Evolutionary conservation across 2,797 vertebrate species (phyloP), one percentile per base, ranked within the genome.

Genomic region (Sebastolobus altivelis): DNA sequence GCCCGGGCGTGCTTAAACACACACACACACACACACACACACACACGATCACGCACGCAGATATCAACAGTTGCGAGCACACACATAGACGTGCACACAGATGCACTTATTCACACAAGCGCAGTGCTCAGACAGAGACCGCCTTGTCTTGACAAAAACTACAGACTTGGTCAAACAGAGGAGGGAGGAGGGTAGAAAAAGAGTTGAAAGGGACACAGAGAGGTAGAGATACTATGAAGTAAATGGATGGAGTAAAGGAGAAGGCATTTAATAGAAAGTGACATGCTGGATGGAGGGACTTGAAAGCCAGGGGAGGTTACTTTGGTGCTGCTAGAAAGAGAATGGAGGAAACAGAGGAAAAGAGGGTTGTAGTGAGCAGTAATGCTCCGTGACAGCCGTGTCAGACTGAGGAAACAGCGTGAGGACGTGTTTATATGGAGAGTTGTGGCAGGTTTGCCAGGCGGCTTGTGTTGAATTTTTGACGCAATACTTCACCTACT

Each of bases 81-180:
- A 89, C 65, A 65, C 49, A 52, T 52, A 52, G 49, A 52, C 81
- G 14, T 74, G 70, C 90, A 85, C 88, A 86, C 82, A 83, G 71
- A 90, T 84, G 77, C 84, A 77, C 77, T 79, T 83, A 91, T 91
- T 91, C 92, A 91, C 91, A 91, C 89, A 92, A 90, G 88, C 65
- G 70, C 67, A 67, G 86, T 8, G 81, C 90, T 93, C 91, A 94
- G 93, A 95, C 94, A 95, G 94, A 95, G 93, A 88, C 87, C 58
- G 92, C 92, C 94, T 95, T 95, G 94, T 95, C 91, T 95, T 95
- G 81, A 92, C 93, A 90, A 90, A 92, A 85, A 87, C 90, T 89
- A 92, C 92, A 91, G 94, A 93, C 88, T 92, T 92, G 81, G 88
- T 93, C 87, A 91, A 92, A 91, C 81, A 87, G 85, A 75, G 60